These are phyloP conservation scores for Chaunax sp. DNA, from an alignment of 2,797 vertebrate species.

Conservation along the genomic window DNA sequence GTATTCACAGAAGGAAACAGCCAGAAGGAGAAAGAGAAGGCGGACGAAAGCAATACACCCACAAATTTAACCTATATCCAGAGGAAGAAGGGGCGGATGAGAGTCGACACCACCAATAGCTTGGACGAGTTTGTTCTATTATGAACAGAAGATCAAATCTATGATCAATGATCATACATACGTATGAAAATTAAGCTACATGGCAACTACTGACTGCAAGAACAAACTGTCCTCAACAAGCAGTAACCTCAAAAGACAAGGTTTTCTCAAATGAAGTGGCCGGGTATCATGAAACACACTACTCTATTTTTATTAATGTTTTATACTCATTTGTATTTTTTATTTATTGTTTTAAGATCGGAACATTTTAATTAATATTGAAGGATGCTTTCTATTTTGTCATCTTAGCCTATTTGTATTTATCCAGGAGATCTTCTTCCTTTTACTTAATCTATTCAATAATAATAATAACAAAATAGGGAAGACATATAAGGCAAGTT, in stretches of 20 bases:
- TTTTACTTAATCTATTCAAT: constrained; percentile 4
- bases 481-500: background rate
- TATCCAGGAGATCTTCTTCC: background rate
- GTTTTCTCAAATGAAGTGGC: constrained; percentile 15
- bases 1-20: constrained; percentile 85
- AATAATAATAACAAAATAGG: background rate
- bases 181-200: constrained; percentile 1
- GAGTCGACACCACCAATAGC: constrained; percentile 71
- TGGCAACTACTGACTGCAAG: constrained; percentile 31
- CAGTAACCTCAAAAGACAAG: constrained; percentile 1
- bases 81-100: constrained; percentile 52
- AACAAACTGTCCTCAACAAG: background rate
- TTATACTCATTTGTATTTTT: constrained; percentile 17
- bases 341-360: constrained; percentile 61
- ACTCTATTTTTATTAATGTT: constrained; percentile 41
- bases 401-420: background rate
- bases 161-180: background rate
- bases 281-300: constrained; percentile 18
- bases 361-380: background rate
- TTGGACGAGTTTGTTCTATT: constrained; percentile 92
- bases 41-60: constrained; percentile 24
- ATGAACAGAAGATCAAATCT: constrained; percentile 61
- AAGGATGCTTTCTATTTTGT: background rate
- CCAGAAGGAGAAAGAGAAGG: constrained; percentile 75
- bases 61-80: constrained; percentile 66